These are phyloP conservation scores for Microctonus hyperodae DNA, from an alignment of 2,888 invertebrate genomes.

Conservation along the genomic window DNA sequence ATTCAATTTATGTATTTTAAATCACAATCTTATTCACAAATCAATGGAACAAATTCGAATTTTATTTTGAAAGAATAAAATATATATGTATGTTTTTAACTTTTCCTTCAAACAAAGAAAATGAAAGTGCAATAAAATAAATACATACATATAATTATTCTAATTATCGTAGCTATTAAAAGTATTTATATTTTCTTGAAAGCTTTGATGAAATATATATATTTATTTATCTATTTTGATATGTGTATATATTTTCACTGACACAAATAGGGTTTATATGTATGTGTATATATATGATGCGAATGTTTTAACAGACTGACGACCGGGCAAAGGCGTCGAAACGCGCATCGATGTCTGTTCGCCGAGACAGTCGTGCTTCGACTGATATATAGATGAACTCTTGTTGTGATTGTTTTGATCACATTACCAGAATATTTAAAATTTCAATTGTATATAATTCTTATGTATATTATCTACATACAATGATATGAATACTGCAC, in stretches of 20 bases:
- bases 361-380: conserved; percentile 58
- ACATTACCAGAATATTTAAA: conserved; percentile 46
- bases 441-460: conserved; percentile 3
- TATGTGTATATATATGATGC: background rate
- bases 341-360: conserved; percentile 54
- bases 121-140: too few species aligned
- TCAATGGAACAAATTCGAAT: too few species aligned
- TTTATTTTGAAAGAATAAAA: too few species aligned
- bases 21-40: too few species aligned
- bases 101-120: too few species aligned
- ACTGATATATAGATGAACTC: conserved; percentile 53
- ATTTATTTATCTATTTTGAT: too few species aligned
- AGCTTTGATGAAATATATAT: too few species aligned
- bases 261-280: background rate
- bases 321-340: conserved; percentile 29
- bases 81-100: too few species aligned
- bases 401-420: conserved; percentile 54
- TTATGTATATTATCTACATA: background rate
- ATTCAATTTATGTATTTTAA: background rate
- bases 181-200: too few species aligned
- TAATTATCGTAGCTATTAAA: too few species aligned
- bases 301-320: conserved; percentile 24
- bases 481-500: too few species aligned
- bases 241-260: background rate
- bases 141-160: too few species aligned